phyloP scores from a whole-genome alignment of 2,797 vertebrate species.

The Typhlichthys eigenmanni region DNA sequence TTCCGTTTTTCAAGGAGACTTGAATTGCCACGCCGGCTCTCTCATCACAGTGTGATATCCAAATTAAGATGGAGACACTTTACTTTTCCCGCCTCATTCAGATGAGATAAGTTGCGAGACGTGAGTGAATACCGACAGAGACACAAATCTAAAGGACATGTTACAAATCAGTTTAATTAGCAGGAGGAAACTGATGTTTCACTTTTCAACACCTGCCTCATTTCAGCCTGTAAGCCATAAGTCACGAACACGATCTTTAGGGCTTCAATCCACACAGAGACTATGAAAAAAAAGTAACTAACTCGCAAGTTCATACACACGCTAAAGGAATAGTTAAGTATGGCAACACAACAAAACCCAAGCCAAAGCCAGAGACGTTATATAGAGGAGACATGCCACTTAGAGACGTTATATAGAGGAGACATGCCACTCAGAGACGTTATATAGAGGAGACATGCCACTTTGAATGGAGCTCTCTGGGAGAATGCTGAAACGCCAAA shows the following conservation, averaged over 20 bases:
- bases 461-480: too few relatives aligned
- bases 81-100: conserved; percentile 21
- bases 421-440: too few relatives aligned
- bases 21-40: conserved; percentile 18
- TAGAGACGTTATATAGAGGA: too few relatives aligned
- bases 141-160: conserved; percentile 29
- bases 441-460: too few relatives aligned
- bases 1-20: conserved; percentile 24
- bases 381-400: too few relatives aligned
- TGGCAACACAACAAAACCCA: conserved; percentile 15
- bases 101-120: conserved; percentile 22
- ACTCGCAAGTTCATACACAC: conserved; percentile 12
- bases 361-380: conserved; percentile 4
- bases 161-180: conserved; percentile 58
- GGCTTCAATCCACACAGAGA: conserved; percentile 16
- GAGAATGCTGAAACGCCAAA: too few relatives aligned
- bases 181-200: conserved; percentile 28
- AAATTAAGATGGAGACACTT: conserved; percentile 20
- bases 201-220: conserved; percentile 20
- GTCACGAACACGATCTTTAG: conserved; percentile 7
- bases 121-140: conserved; percentile 29
- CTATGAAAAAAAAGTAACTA: too few relatives aligned
- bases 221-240: conserved; percentile 14
- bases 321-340: conserved; percentile 5
- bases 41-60: conserved; percentile 23